These are phyloP conservation scores for Papilio aristodemus DNA, from an alignment of 1,140 invertebrate genomes.

Conservation along the genomic window DNA sequence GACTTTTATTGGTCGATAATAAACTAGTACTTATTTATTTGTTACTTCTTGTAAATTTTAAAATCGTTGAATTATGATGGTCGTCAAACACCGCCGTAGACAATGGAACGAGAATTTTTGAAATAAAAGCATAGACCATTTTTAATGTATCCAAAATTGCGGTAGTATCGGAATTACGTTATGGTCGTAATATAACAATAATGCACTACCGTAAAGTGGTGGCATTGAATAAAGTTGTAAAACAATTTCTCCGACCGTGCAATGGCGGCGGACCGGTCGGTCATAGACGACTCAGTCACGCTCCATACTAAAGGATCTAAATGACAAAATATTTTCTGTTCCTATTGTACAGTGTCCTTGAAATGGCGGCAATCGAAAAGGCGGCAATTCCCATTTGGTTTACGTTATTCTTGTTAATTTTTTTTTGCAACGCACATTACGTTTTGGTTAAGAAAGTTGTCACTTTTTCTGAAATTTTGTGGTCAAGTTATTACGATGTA, in stretches of 20 bases:
- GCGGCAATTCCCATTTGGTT: slow-evolving; percentile 1
- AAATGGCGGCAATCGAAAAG: slow-evolving; percentile 30
- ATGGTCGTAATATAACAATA: slow-evolving; percentile 48
- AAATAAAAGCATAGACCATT: slow-evolving; percentile 25
- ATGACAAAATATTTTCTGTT: slow-evolving; percentile 33
- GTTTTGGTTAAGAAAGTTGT: slow-evolving; percentile 31
- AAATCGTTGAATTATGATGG: slow-evolving; percentile 29
- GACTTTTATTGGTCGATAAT: slow-evolving; percentile 24
- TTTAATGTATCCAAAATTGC: slow-evolving; percentile 37
- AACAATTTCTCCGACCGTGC: slow-evolving; percentile 38
- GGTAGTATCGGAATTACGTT: slow-evolving; percentile 47
- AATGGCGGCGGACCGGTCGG: slow-evolving; percentile 15
- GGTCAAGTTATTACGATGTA: slow-evolving; percentile 30
- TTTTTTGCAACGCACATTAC: slow-evolving; percentile 17
- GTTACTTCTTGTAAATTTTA: slow-evolving; percentile 25
- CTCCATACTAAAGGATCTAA: slow-evolving; percentile 21
- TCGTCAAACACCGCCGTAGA: slow-evolving; percentile 28
- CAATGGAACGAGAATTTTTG: slow-evolving; percentile 1
- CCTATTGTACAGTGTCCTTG: slow-evolving; percentile 27
- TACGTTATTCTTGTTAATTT: slow-evolving; percentile 2
- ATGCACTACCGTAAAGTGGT: slow-evolving; percentile 51
- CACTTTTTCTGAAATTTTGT: slow-evolving; percentile 25
- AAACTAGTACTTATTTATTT: slow-evolving; percentile 28
- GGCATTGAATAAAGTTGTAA: slow-evolving; percentile 37
- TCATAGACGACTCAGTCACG: slow-evolving; percentile 30